A percentile compares a stretch with the other conserved stretches of the same genome.
Evolutionary conservation across 1,140 invertebrate species (phyloP).

Genomic region (Battus philenor): DNA sequence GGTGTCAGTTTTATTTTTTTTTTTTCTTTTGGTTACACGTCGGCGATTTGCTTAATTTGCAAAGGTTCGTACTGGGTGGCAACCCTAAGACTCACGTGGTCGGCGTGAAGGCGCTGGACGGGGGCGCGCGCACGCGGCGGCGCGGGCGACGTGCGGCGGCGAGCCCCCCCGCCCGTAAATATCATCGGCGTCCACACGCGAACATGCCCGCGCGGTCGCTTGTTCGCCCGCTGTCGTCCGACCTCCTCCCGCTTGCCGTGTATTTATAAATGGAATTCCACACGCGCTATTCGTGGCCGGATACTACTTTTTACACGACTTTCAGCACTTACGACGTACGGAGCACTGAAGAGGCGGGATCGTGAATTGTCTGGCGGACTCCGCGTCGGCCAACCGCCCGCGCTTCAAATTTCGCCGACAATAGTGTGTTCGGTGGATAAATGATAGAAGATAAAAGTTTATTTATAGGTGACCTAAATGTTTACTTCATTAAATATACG

Average conservation of each 20-base stretch:
- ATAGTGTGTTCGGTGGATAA: constrained; percentile 33
- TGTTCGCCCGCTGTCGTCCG: constrained; percentile 17
- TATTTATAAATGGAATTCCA: constrained; percentile 73
- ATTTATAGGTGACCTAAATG: constrained; percentile 28
- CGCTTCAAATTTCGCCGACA: constrained; percentile 33
- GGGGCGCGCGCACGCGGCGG: constrained; percentile 44
- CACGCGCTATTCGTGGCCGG: constrained; percentile 55
- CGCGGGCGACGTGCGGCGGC: constrained; percentile 45
- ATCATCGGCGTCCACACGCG: constrained; percentile 54
- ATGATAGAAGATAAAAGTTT: constrained; percentile 33
- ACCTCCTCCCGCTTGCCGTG: constrained; percentile 24
- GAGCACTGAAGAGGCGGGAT: constrained; percentile 63
- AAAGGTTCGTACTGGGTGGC: too few relatives aligned
- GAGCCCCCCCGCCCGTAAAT: constrained; percentile 65
- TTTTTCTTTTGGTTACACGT: too few relatives aligned
- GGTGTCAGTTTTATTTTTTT: too few relatives aligned
- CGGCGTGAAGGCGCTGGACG: constrained; percentile 42
- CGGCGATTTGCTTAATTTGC: too few relatives aligned
- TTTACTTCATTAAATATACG: constrained; percentile 27
- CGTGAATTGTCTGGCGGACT: constrained; percentile 51
- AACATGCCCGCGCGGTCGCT: constrained; percentile 22
- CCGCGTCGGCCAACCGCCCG: constrained; percentile 35
- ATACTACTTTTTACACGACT: constrained; percentile 75
- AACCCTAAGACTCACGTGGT: constrained; percentile 52
- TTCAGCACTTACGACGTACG: constrained; percentile 70